Conservation (phyloP, 2,113 vertebrate species). For the Nibea coibor region DNA sequence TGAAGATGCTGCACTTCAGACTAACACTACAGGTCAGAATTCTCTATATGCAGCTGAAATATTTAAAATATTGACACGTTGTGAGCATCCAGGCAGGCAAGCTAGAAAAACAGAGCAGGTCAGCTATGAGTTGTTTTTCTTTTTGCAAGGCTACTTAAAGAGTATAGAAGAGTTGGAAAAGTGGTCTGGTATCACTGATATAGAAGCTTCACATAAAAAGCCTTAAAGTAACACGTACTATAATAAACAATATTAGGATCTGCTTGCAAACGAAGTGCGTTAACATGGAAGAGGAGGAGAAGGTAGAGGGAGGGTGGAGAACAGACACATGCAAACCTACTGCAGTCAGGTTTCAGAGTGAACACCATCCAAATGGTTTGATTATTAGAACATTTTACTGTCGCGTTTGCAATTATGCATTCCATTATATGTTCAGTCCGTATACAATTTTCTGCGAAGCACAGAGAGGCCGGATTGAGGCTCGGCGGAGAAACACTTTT, state of each 20-base stretch:
- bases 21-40: conserved; percentile 20
- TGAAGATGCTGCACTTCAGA: neutral
- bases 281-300: neutral
- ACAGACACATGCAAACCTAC: neutral
- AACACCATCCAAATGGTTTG: neutral
- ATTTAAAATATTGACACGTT: conserved; percentile 17
- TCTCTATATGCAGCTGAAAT: conserved; percentile 28
- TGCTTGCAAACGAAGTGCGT: neutral
- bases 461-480: no score
- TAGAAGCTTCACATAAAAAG: neutral
- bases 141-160: neutral
- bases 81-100: neutral
- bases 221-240: neutral
- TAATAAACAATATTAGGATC: neutral
- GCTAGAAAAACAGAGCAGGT: neutral
- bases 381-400: neutral
- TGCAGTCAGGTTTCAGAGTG: neutral
- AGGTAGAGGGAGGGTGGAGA: neutral
- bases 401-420: neutral
- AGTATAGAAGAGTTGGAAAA: neutral
- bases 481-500: neutral
- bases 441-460: no score
- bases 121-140: neutral
- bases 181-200: neutral
- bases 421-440: neutral